These are phyloP conservation scores for Escarpia spicata DNA, from an alignment of 2,888 invertebrate genomes.

Conservation along the genomic window DNA sequence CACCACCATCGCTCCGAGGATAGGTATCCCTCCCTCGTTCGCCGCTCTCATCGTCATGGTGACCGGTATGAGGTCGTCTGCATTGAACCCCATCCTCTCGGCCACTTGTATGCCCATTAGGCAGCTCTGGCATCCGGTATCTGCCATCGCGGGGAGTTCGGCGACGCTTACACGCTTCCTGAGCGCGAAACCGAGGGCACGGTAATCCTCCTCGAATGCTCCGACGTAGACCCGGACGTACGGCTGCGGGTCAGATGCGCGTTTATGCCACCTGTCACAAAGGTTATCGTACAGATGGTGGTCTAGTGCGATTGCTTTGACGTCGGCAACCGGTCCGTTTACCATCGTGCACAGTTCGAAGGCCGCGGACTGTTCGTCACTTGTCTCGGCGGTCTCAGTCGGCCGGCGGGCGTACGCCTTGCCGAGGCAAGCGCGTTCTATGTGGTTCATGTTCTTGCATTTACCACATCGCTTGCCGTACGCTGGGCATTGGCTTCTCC, in stretches of 20 bases:
- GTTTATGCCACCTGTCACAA: too few species aligned
- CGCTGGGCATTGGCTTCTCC: too few species aligned
- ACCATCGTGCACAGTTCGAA: background rate
- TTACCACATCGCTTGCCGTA: constrained; percentile 40
- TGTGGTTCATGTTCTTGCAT: constrained; percentile 40
- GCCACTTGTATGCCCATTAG: constrained; percentile 41
- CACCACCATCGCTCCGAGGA: too few species aligned
- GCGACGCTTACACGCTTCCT: constrained; percentile 18
- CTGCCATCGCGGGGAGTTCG: constrained; percentile 33
- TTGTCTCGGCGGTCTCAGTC: background rate
- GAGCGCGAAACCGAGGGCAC: too few species aligned
- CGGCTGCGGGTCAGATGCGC: too few species aligned
- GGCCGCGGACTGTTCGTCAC: constrained; percentile 19
- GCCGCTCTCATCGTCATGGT: constrained; percentile 38
- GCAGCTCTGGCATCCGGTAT: constrained; percentile 17
- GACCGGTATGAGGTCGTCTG: constrained; percentile 47
- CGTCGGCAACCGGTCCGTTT: too few species aligned
- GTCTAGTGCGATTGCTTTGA: too few species aligned
- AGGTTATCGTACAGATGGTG: too few species aligned
- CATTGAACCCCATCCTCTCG: constrained; percentile 41
- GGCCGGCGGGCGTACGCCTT: constrained; percentile 25
- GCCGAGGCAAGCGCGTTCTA: constrained; percentile 41
- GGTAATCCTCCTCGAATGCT: too few species aligned
- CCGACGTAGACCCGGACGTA: too few species aligned
- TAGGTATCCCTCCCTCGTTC: too few species aligned